Base-by-base conservation (phyloP, 2,888 invertebrate genomes). In the Drosophila incognita region DNA sequence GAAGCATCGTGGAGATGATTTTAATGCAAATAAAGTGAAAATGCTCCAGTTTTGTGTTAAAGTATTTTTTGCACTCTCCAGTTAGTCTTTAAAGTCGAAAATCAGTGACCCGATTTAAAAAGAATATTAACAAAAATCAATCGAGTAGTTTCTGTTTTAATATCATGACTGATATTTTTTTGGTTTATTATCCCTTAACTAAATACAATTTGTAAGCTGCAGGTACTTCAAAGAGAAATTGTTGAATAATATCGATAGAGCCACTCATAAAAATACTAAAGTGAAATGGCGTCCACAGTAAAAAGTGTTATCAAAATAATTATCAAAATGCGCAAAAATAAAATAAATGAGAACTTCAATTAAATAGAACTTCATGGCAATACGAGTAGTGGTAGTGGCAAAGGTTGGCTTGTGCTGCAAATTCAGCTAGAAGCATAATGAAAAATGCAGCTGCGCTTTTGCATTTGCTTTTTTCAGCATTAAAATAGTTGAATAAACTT, bases 391-490 rank as follows among this genome's bases (percentile, higher is more conserved):
- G 40, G 61, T 2, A 13, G 4, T 40, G 36, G 27, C 13, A 11
- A 31, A 31, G 67, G 63, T 63, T 62, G 53, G 59, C 53, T 63
- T 49, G 48, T 46, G 49, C 65, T 74, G 66, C 59, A 53, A 76
- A 82, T 74, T 79, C 76, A 74, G 82, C 73, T 79, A 71, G 76
- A 69, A 82, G 84, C 82, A 69, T 75, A 79, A 79, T 82, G 82
- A 82, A 82, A 84, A 84, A 79, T 79, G 76, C 84, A 82, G 84
- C 82, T 84, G 84, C 73, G 81, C 81, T 83, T 81, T 80, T 73
- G 75, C 71, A 15, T 71, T 64, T 68, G 56, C 73, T 64, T 64
- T 79, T 61, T 68, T 63, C 73, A 70, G 64, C 70, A 79, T 76
- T 84, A 76, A 82, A 82, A 82, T 82, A 82, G 82, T 82, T 82